Evolutionary conservation across 2,113 vertebrate genomes (phyloP), one percentile per base, ranked within the genome.

Genomic region (Stigmatopora argus): DNA sequence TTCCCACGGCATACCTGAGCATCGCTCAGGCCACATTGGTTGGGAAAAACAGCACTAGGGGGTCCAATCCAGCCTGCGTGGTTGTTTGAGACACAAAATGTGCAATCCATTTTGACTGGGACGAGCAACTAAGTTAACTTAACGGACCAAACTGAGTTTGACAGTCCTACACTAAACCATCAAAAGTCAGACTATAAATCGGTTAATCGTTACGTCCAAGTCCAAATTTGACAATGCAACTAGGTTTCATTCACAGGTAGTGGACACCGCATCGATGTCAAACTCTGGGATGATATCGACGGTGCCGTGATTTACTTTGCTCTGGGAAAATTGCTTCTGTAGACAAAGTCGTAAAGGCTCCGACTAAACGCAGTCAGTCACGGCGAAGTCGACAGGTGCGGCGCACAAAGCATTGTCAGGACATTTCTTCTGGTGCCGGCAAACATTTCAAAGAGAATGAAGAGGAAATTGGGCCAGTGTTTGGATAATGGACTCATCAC

Each of bases 401-500:
- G 26, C 26, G 17, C 26, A 15, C 26, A 17, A 7, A n/a, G 48
- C n/a, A 51, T 51, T 51, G 48, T 51, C 48, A 8, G 17, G 48
- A 19, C 48, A 51, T 51, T 41, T 41, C 38, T 8, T 41, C 38
- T 7, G 0, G 7, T 5, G n/a, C 48, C 21, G 19, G 21, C 57
- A n/a, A 41, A 59, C 7, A 35, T 59, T 59, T 59, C 57, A 38
- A 38, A n/a, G 34, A 38, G 57, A 31, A 21, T 10, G 51, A 57
- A 58, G 38, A 45, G 41, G 45, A 48, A 77, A 77, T 73, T 70
- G 58, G 52, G 4, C 2, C 70, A 69, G 69, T 69, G 66, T 55
- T 31, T 2, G 48, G n/a, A 67, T 70, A 74, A 79, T 63, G 53
- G 71, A 73, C 31, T 73, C 61, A 55, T 66, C 3, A 31, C 48